These are phyloP conservation scores for Atherix ibis DNA, from an alignment of 2,888 invertebrate genomes.

Conservation along the genomic window DNA sequence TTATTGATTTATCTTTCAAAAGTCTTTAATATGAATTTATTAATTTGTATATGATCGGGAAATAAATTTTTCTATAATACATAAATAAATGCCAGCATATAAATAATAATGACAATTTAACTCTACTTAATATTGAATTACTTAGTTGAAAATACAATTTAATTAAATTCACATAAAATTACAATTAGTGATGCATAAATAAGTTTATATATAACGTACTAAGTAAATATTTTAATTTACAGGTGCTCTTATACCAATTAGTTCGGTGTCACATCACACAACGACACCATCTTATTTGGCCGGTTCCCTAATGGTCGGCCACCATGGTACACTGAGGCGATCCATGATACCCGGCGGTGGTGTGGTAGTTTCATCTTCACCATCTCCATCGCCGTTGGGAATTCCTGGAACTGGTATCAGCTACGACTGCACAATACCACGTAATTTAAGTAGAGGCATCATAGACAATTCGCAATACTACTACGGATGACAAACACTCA, in stretches of 20 bases:
- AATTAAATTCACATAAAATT: no score
- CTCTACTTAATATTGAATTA: no score
- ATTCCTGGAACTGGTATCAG: constrained; percentile 14
- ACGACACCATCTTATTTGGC: constrained; percentile 22
- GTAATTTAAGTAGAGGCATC: constrained; percentile 15
- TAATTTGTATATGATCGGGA: no score
- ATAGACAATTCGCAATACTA: constrained; percentile 21
- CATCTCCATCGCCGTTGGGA: constrained; percentile 15
- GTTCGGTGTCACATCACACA: constrained; percentile 20
- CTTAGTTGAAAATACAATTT: no score
- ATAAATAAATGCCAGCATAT: no score
- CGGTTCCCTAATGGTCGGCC: constrained; percentile 26
- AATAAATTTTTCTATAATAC: no score
- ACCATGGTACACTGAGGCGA: constrained; percentile 26
- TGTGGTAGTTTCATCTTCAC: constrained; percentile 14
- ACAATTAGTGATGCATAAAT: no score
- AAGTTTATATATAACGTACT: no score
- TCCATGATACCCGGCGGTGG: constrained; percentile 26
- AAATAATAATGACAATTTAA: no score
- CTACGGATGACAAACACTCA: constrained; percentile 32
- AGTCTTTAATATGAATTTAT: no score
- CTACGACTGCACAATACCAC: constrained; percentile 27
- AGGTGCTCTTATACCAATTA: constrained; percentile 23
- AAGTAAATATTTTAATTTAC: constrained; percentile 10
- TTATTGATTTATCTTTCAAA: no score